phyloP scores from a whole-genome alignment of 1,140 invertebrate genomes.

The Penaeus japonicus region DNA sequence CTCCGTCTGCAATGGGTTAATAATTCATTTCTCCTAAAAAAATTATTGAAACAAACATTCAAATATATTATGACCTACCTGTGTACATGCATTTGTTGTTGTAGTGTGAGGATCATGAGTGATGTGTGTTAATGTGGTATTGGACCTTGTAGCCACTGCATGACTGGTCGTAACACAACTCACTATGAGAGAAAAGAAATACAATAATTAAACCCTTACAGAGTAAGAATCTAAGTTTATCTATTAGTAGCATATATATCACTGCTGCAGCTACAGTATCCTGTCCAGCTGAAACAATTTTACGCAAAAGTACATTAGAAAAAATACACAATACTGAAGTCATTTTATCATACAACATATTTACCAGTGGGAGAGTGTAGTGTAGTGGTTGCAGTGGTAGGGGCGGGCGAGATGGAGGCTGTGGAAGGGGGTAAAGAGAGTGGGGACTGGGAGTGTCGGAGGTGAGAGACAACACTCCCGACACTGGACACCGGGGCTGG shows the following conservation, averaged over 20 bases:
- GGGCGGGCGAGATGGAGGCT: conserved; percentile 75
- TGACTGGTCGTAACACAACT: conserved; percentile 26
- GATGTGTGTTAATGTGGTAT: conserved; percentile 49
- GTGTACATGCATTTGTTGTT: conserved; percentile 44
- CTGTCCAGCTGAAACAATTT: too few species aligned
- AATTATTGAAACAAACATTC: not conserved
- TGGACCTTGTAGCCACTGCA: not conserved
- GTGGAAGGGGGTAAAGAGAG: conserved; percentile 69
- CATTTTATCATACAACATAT: not conserved
- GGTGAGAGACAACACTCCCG: conserved; percentile 33
- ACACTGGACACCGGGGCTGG: conserved; percentile 27
- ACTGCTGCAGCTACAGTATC: too few species aligned
- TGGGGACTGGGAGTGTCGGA: conserved; percentile 47
- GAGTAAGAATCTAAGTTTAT: not conserved
- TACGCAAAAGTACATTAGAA: not conserved
- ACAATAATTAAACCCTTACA: not conserved
- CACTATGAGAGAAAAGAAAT: not conserved
- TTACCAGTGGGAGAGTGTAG: not conserved
- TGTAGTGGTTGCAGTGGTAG: conserved; percentile 59
- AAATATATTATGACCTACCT: conserved; percentile 16
- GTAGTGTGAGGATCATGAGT: conserved; percentile 40
- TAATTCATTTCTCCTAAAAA: not conserved
- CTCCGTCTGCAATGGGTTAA: too few species aligned
- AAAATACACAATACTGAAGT: not conserved
- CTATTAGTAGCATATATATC: not conserved